Evolutionary conservation across 2,888 invertebrate species (phyloP), one percentile per base, ranked within the genome.

Genomic region (Thereva unica): DNA sequence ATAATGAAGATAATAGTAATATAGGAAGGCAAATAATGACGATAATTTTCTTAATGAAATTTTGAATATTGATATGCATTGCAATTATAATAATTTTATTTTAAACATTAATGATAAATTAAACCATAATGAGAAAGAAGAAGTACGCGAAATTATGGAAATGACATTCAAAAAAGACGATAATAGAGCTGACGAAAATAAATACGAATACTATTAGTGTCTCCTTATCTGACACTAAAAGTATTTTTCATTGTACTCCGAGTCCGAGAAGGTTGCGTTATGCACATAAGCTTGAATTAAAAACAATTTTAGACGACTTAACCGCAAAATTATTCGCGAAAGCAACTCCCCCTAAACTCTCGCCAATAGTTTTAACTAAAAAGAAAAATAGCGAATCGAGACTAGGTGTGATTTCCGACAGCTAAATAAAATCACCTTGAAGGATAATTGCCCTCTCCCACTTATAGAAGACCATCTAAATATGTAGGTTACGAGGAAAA

Each of bases 291-390:
- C 1, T 50, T 23, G 4, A 50, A 23, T 34, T 50, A 23, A 8
- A 50, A 50, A 8, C 12, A 50, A 50, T 50, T 23, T 50, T 50
- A 50, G 2, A 1, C 10, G 12, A 6, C 12, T 50, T 50, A 50
- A 9, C 4, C 50, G 50, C 8, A 50, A 50, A 23, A 50, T 50
- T 23, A 50, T 50, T 50, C 50, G 5, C 23, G 50, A 50, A 50
- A 50, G 50, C 7, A 50, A 50, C 34, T 50, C 5, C 12, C 1
- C 9, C 47, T 10, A n/a, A n/a, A n/a, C n/a, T n/a, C n/a, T n/a
- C n/a, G n/a, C n/a, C n/a, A n/a, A n/a, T n/a, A n/a, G n/a, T n/a
- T n/a, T n/a, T n/a, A 47, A 47, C n/a, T 10, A 47, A 47, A 5
- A 47, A 47, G 10, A 47, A n/a, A n/a, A n/a, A n/a, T n/a, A n/a